Conservation (phyloP, 2,797 vertebrate genomes). For the Diplodus puntazzo region DNA sequence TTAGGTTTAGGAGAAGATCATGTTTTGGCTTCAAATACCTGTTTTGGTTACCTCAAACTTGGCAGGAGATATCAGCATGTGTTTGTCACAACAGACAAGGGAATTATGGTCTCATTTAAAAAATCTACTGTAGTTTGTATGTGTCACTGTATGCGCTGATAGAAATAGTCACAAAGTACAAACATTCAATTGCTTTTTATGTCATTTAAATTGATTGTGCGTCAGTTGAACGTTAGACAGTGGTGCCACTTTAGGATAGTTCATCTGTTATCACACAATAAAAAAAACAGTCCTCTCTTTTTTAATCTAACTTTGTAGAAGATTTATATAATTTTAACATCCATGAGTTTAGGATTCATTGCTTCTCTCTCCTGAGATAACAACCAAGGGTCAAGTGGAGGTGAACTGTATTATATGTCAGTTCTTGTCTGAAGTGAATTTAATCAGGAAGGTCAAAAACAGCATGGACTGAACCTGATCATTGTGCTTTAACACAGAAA, state of each 20-base stretch:
- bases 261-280: background rate
- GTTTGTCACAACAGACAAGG: no score
- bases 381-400: background rate
- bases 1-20: no score
- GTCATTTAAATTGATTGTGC: background rate
- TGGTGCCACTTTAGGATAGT: background rate
- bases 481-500: background rate
- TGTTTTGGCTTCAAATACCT: no score
- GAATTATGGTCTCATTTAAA: no score
- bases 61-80: no score
- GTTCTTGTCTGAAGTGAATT: background rate
- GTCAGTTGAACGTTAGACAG: background rate
- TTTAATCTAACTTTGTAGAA: background rate
- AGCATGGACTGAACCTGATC: background rate
- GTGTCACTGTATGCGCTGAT: background rate
- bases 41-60: no score
- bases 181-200: background rate
- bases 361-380: background rate
- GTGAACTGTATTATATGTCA: background rate
- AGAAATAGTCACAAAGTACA: background rate
- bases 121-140: background rate
- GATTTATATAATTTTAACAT: background rate
- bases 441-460: background rate
- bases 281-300: background rate
- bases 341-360: background rate